phyloP scores from a whole-genome alignment of 2,888 invertebrate genomes.

The Chloroclysta siterata region DNA sequence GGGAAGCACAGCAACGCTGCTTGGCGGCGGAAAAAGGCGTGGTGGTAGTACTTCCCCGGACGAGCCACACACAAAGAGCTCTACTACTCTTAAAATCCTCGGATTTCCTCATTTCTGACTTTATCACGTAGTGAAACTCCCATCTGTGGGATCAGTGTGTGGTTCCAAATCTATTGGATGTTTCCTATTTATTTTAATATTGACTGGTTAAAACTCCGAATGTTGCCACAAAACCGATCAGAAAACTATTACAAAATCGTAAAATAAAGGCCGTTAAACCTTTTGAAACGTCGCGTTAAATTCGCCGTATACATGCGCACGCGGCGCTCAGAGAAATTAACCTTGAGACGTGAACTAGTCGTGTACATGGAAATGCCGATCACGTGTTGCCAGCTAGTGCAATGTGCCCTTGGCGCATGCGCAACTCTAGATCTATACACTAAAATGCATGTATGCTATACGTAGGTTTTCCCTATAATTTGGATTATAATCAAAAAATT shows the following conservation, averaged over 20 bases:
- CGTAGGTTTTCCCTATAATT: too few species aligned
- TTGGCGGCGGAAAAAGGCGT: too few species aligned
- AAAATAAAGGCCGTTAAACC: constrained; percentile 21
- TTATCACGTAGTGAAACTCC: too few species aligned
- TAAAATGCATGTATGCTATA: background rate
- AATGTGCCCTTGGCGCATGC: constrained; percentile 46
- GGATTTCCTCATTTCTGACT: too few species aligned
- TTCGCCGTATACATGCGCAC: constrained; percentile 20
- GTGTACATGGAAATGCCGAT: constrained; percentile 31
- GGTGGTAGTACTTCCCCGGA: too few species aligned
- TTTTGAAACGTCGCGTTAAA: constrained; percentile 22
- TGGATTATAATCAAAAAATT: too few species aligned
- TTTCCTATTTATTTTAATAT: background rate
- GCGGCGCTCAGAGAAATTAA: constrained; percentile 45
- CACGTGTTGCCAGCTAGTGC: constrained; percentile 36
- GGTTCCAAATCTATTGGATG: too few species aligned
- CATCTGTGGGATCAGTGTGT: too few species aligned
- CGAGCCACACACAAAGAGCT: too few species aligned
- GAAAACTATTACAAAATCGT: constrained; percentile 28
- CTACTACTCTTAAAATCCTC: too few species aligned
- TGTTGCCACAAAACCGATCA: constrained; percentile 14
- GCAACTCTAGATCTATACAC: constrained; percentile 37
- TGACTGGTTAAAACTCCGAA: background rate
- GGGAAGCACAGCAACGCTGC: too few species aligned
- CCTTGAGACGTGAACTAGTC: constrained; percentile 39